Base-by-base conservation (phyloP, 2,113 vertebrate genomes). In the Oophaga pumilio region DNA sequence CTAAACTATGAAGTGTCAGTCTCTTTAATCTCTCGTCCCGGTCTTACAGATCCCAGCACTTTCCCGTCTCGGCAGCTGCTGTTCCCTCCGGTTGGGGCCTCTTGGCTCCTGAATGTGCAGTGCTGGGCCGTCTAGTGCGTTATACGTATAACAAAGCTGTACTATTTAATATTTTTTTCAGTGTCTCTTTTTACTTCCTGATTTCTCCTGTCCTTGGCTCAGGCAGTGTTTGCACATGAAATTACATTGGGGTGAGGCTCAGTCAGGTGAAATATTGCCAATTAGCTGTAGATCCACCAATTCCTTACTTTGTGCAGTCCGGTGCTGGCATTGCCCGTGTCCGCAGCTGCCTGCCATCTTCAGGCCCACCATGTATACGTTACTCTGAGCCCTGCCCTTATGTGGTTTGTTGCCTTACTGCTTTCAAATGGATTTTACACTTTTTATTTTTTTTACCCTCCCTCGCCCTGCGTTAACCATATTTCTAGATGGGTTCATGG, bases 151-250 rank as follows among this genome's bases (percentile, higher is more conserved):
- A 56, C n/a, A 43, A 14, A n/a, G 56, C 28, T 85, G 49, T 15
- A 22, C 24, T 33, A 68, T 52, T 15, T 74, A 43, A 43, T 43
- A 43, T 33, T 50, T 7, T 56, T 18, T 53, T 10, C 26, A 24
- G n/a, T 59, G 83, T 85, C 69, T 50, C 17, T 80, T 59, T 79
- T 26, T 56, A 28, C 84, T 77, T 76, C 73, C 73, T 66, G 24
- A 60, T 86, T 64, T 68, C 6, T 79, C 28, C 10, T 69, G 22
- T 71, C 74, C 68, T 76, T 74, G 69, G 79, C 22, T 76, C 17
- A 15, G 57, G n/a, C 79, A 56, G 15, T 80, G 64, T 83, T 52
- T 59, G 50, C 79, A 78, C 60, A 82, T 87, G 52, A 62, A 24
- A 82, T 50, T 80, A n/a, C 26, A 62, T 49, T 83, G 49, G 81